These are phyloP conservation scores for Poeciliopsis gracilis DNA, from an alignment of 2,797 vertebrate genomes.

Conservation along the genomic window DNA sequence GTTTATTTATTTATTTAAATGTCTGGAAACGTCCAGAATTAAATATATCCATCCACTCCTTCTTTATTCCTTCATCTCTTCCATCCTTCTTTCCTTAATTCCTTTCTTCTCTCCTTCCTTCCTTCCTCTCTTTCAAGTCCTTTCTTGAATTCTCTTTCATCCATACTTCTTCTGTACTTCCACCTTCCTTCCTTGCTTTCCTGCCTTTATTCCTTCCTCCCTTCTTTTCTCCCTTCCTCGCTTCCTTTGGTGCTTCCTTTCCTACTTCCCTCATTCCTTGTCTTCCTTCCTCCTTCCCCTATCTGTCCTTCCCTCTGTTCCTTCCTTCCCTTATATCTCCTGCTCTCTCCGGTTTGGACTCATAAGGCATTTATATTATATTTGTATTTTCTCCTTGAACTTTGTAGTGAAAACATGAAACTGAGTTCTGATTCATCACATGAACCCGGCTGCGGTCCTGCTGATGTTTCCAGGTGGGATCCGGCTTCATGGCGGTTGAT, in stretches of 20 bases:
- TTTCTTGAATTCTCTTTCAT: too few species aligned
- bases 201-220: background rate
- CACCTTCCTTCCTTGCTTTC: background rate
- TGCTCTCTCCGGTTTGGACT: background rate
- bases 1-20: background rate
- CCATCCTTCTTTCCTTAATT: background rate
- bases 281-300: too few species aligned
- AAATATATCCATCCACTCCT: background rate
- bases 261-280: too few species aligned
- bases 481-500: constrained; percentile 15
- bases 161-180: background rate
- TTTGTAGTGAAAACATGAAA: background rate
- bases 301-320: too few species aligned
- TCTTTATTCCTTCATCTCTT: background rate
- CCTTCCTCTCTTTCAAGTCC: background rate
- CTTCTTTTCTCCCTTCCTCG: too few species aligned
- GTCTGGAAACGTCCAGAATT: background rate
- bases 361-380: background rate
- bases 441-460: constrained; percentile 5
- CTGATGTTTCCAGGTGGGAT: constrained; percentile 25
- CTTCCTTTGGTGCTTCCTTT: too few species aligned
- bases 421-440: background rate
- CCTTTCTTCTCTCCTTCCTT: background rate
- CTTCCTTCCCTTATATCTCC: background rate
- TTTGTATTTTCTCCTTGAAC: background rate